Base-by-base conservation (phyloP, 2,797 vertebrate genomes). In the Epinephelus coioides region DNA sequence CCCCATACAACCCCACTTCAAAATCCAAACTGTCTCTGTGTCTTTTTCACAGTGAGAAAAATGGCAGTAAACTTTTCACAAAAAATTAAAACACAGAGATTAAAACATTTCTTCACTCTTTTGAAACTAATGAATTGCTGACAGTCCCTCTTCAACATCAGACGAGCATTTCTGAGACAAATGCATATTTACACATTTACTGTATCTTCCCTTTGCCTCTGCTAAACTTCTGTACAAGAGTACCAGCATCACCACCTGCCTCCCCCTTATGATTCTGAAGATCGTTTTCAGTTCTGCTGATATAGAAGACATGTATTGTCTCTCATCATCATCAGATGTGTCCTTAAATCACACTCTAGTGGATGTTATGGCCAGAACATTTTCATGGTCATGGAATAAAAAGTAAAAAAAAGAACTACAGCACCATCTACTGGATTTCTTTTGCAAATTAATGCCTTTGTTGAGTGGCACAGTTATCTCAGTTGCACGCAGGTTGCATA, bases 401-500 rank as follows among this genome's bases (percentile, higher is more conserved):
- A 49, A 1, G 17, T 27, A 53, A 1, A 46, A 25, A 59, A 55
- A 49, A 3, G 0, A 43, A 19, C 44, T 73, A 60, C 30, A 59
- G 21, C 46, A 17, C 57, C 80, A 79, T 81, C 80, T 64, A 44
- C 63, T 56, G 86, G 72, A 44, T 0, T 0, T 11, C 68, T 51
- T 6, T 10, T 21, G 15, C 63, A 69, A 55, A 49, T 21, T 5
- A 18, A 27, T 5, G 6, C 2, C 5, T 55, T 12, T 19, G 3
- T 4, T 44, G n/a, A 30, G 12, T 1, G 15, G 3, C 10, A 25
- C 6, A 10, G 2, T 21, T 71, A 6, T 47, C 8, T 44, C 8
- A 27, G 13, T 21, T 27, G 14, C 15, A 46, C 14, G 18, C 15
- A 34, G 8, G 5, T 40, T 65, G 12, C 4, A 66, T 12, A 6